phyloP scores from a whole-genome alignment of 1,140 invertebrate genomes.

The Atta cephalotes region DNA sequence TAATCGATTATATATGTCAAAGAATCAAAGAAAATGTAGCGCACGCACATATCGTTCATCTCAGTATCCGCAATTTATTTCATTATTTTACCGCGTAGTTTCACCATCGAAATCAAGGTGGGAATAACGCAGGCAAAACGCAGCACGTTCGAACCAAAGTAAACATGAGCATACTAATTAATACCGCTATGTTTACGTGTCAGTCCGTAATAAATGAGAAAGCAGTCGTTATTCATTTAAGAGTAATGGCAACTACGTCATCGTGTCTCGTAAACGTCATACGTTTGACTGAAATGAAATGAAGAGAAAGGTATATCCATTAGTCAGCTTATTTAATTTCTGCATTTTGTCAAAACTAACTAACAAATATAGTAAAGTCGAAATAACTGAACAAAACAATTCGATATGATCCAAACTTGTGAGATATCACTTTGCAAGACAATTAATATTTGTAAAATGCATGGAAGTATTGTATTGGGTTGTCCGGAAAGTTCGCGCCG shows the following conservation, averaged over 20 bases:
- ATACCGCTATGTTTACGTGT: slow-evolving; percentile 32
- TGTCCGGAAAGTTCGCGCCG: too few relatives aligned
- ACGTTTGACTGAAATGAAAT: not conserved
- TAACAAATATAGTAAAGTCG: not conserved
- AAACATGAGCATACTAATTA: slow-evolving; percentile 44
- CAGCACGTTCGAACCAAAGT: not conserved
- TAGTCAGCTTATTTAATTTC: not conserved
- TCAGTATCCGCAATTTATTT: not conserved
- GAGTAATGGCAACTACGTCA: not conserved
- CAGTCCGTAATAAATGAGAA: slow-evolving; percentile 10
- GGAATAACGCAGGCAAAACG: slow-evolving; percentile 14
- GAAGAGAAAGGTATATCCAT: not conserved
- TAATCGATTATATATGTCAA: not conserved
- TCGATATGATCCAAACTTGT: not conserved
- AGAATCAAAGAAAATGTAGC: too few relatives aligned
- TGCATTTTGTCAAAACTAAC: not conserved
- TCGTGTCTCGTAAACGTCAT: not conserved
- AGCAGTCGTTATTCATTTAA: not conserved
- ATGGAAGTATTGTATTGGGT: not conserved
- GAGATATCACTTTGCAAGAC: not conserved
- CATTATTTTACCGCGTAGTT: not conserved
- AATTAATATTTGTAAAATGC: not conserved
- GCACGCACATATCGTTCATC: not conserved
- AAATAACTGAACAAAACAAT: slow-evolving; percentile 9
- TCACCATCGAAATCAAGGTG: not conserved